phyloP scores from a whole-genome alignment of 1,140 invertebrate species.

The Heliconius melpomene region DNA sequence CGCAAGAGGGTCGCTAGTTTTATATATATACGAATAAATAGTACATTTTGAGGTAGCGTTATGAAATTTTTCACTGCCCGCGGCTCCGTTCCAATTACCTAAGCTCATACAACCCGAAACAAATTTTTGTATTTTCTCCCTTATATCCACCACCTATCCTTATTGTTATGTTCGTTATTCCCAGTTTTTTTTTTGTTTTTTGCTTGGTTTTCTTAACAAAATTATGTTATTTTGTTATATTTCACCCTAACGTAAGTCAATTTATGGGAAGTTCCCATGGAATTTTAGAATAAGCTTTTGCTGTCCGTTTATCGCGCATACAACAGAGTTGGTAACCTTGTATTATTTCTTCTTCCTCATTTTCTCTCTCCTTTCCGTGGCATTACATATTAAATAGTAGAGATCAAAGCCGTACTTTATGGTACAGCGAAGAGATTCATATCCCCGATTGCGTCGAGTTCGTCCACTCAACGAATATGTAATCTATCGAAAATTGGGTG shows the following conservation, averaged over 20 bases:
- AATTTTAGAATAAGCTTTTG: background rate
- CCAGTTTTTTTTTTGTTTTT: background rate
- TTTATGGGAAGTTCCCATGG: background rate
- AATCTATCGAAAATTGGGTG: no score
- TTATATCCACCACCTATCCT: background rate
- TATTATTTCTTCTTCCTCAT: no score
- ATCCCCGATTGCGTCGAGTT: no score
- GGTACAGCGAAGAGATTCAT: no score
- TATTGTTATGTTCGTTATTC: conserved; percentile 12
- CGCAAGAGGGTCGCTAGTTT: no score
- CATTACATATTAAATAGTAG: no score
- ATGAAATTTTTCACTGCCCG: conserved; percentile 4
- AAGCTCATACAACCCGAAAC: background rate
- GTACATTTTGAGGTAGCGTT: background rate
- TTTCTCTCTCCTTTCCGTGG: no score
- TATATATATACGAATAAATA: background rate
- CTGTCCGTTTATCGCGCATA: no score
- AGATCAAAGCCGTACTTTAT: no score
- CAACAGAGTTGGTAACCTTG: no score
- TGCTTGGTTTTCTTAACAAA: background rate
- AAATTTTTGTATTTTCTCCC: conserved; percentile 6
- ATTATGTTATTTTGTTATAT: background rate
- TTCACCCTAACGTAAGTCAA: background rate
- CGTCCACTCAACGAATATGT: no score
- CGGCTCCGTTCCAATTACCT: conserved; percentile 4